These are phyloP conservation scores for Tetragonula carbonaria DNA, from an alignment of 2,888 invertebrate species.

Conservation along the genomic window DNA sequence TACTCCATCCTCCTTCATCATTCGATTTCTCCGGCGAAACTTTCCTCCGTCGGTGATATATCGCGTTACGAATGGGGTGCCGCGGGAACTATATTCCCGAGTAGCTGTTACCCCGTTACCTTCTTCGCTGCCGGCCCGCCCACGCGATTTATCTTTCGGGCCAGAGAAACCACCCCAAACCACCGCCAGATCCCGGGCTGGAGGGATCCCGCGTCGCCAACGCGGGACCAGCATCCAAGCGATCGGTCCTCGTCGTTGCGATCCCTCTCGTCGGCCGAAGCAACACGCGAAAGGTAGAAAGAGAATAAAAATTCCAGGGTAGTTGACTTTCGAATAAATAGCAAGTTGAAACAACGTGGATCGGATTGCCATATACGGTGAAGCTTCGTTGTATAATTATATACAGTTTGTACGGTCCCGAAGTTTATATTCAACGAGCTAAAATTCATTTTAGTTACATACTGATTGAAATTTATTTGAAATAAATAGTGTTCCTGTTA, in stretches of 20 bases:
- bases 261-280: background rate
- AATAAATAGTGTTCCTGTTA: no score
- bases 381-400: no score
- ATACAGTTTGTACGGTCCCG: no score
- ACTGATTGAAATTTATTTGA: no score
- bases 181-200: background rate
- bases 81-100: slow-evolving; percentile 75
- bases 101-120: slow-evolving; percentile 76
- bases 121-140: slow-evolving; percentile 71
- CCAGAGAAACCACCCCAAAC: slow-evolving; percentile 36
- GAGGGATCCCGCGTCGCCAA: background rate
- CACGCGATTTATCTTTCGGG: slow-evolving; percentile 74
- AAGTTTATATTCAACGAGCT: no score
- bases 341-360: no score
- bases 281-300: background rate
- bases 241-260: slow-evolving; percentile 32
- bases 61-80: slow-evolving; percentile 75
- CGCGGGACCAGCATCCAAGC: background rate
- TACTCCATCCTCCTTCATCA: slow-evolving; percentile 45
- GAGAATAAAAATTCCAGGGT: background rate
- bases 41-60: slow-evolving; percentile 70
- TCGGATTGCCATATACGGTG: no score
- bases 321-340: no score
- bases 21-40: slow-evolving; percentile 66
- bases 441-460: no score